Evolutionary conservation across 2,797 vertebrate genomes (phyloP).

Genomic region (Rhinichthys osculus): DNA sequence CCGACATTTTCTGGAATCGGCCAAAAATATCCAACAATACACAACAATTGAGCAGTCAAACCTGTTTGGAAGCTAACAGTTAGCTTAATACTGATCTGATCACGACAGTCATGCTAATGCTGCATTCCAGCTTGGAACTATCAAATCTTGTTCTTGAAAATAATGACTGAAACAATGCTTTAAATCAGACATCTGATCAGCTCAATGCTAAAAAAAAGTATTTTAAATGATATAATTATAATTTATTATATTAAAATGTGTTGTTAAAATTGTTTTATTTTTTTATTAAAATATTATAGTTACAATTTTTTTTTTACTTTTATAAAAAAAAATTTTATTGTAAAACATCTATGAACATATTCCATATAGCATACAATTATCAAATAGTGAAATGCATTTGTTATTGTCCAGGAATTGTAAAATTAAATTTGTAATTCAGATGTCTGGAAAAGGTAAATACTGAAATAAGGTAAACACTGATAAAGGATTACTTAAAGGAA

Average conservation of each 20-base stretch:
- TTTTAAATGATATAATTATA: not conserved
- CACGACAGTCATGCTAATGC: not conserved
- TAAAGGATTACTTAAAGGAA: not conserved
- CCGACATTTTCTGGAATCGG: not conserved
- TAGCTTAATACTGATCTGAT: too few species aligned
- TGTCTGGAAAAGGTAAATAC: not conserved
- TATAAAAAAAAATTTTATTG: not conserved
- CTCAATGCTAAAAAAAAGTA: not conserved
- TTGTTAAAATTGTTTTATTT: not conserved
- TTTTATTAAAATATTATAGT: not conserved
- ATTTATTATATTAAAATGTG: not conserved
- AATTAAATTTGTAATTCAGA: not conserved
- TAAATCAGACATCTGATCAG: not conserved
- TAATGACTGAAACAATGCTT: not conserved
- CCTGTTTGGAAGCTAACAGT: too few species aligned
- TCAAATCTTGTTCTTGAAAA: not conserved
- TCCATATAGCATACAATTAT: not conserved
- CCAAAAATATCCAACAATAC: not conserved
- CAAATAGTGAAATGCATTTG: not conserved
- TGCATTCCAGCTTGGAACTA: too few species aligned
- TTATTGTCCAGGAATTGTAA: not conserved
- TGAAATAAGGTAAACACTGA: not conserved
- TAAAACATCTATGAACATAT: not conserved
- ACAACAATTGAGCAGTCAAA: not conserved
- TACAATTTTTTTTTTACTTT: not conserved